Conservation (phyloP, 2,888 invertebrate genomes). For the Spodoptera picta region DNA sequence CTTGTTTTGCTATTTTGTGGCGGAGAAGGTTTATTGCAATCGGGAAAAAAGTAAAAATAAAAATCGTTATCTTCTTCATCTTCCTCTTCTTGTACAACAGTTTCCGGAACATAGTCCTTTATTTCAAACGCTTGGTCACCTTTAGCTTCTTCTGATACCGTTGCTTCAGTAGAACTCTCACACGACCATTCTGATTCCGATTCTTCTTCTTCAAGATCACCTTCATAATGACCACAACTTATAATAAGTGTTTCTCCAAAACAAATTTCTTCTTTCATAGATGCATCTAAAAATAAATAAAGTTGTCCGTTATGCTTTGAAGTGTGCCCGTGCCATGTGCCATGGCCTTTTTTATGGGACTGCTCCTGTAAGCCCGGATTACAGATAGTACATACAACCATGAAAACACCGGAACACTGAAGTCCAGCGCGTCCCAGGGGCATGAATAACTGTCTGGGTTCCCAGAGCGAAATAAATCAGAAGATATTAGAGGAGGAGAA, state of each 20-base stretch:
- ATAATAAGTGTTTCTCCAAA: constrained; percentile 88
- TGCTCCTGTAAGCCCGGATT: no score
- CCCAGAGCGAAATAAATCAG: no score
- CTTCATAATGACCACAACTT: constrained; percentile 83
- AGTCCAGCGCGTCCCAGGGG: no score
- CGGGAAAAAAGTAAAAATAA: constrained; percentile 83
- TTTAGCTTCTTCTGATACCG: constrained; percentile 63
- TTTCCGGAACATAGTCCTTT: constrained; percentile 62
- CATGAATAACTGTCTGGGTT: no score
- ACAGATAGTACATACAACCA: no score
- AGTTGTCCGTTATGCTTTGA: no score
- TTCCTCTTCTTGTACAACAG: constrained; percentile 53
- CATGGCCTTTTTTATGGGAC: no score
- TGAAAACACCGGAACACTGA: no score
- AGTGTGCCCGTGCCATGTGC: no score
- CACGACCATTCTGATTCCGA: constrained; percentile 83
- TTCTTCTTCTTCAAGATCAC: constrained; percentile 68
- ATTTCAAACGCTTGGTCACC: constrained; percentile 59
- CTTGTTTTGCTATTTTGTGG: constrained; percentile 72
- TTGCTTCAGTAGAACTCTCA: constrained; percentile 64
- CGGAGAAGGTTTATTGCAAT: constrained; percentile 71
- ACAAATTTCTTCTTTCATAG: constrained; percentile 81
- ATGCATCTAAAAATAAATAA: constrained; percentile 76
- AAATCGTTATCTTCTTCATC: constrained; percentile 75
- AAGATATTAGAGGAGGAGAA: no score